These are phyloP conservation scores for Dolichallabes microphthalmus DNA, from an alignment of 2,113 vertebrate genomes.

Conservation along the genomic window DNA sequence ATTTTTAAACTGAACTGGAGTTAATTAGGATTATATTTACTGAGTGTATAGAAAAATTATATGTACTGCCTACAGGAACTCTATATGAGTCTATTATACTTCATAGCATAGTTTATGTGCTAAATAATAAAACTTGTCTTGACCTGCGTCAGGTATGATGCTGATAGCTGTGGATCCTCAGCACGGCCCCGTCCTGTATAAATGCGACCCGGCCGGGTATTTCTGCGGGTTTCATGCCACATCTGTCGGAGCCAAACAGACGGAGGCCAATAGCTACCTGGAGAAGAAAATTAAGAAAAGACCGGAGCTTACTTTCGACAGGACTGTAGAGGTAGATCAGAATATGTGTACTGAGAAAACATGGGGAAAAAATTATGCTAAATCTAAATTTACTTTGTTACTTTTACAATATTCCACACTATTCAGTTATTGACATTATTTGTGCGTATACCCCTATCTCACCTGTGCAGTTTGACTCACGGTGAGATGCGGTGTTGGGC, in stretches of 20 bases:
- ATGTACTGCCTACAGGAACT: neutral
- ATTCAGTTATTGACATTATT: neutral
- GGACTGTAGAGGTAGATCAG: conserved; percentile 67
- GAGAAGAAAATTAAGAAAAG: conserved; percentile 78
- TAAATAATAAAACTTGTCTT: neutral
- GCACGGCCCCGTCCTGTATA: conserved; percentile 71
- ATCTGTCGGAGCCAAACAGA: conserved; percentile 72
- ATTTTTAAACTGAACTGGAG: neutral
- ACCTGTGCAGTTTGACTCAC: no score
- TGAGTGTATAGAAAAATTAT: no score
- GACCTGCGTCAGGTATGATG: conserved; percentile 70
- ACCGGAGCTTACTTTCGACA: conserved; percentile 64
- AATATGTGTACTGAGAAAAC: neutral
- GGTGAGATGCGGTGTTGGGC: no score
- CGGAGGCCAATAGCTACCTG: conserved; percentile 74
- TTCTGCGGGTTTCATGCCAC: conserved; percentile 77
- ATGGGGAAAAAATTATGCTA: neutral
- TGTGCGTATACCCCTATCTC: no score
- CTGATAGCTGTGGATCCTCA: conserved; percentile 72
- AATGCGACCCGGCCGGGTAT: conserved; percentile 78
- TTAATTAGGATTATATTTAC: neutral
- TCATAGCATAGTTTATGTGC: neutral
- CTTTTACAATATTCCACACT: no score
- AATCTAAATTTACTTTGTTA: no score
- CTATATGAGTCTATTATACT: neutral